Percentiles rank a stretch among this genome's conserved stretches.
Evolutionary conservation across 2,888 invertebrate species (phyloP).

Genomic region (Brachypalpus laphriformis): DNA sequence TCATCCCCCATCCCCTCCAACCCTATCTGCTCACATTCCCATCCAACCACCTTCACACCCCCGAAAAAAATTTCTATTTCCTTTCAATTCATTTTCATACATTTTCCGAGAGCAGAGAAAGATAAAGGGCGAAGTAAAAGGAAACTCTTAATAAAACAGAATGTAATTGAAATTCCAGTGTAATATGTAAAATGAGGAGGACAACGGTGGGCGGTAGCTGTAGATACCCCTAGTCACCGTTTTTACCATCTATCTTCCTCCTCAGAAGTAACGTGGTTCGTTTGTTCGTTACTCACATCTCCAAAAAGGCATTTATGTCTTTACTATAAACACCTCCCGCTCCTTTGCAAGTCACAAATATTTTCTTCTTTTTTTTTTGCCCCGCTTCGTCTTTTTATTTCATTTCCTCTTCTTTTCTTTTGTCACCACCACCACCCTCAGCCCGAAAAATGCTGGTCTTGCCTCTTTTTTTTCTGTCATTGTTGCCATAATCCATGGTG

Average conservation of each 20-base stretch:
- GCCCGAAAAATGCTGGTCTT: not conserved
- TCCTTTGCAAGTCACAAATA: conserved; percentile 12
- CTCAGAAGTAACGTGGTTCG: conserved; percentile 7
- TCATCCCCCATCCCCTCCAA: not conserved
- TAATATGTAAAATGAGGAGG: conserved; percentile 25
- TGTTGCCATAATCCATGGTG: conserved; percentile 44
- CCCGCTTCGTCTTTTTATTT: not conserved
- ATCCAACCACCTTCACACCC: not conserved
- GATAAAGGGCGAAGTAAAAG: conserved; percentile 10
- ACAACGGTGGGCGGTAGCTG: not conserved
- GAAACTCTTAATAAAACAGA: conserved; percentile 43
- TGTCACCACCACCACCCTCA: not conserved
- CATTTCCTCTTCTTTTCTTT: conserved; percentile 7
- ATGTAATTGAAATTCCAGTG: conserved; percentile 61
- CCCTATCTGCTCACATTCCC: not conserved
- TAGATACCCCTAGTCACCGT: not conserved
- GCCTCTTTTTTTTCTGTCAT: conserved; percentile 3
- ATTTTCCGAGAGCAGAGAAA: not conserved
- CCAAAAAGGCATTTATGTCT: conserved; percentile 40
- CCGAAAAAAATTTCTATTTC: not conserved
- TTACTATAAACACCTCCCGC: conserved; percentile 40
- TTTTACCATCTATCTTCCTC: not conserved
- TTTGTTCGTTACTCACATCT: conserved; percentile 37
- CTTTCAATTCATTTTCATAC: conserved; percentile 8
- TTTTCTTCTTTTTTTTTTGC: not conserved